These are phyloP conservation scores for Eulemur rubriventer DNA, from an alignment of 2,797 vertebrate genomes.

Conservation along the genomic window DNA sequence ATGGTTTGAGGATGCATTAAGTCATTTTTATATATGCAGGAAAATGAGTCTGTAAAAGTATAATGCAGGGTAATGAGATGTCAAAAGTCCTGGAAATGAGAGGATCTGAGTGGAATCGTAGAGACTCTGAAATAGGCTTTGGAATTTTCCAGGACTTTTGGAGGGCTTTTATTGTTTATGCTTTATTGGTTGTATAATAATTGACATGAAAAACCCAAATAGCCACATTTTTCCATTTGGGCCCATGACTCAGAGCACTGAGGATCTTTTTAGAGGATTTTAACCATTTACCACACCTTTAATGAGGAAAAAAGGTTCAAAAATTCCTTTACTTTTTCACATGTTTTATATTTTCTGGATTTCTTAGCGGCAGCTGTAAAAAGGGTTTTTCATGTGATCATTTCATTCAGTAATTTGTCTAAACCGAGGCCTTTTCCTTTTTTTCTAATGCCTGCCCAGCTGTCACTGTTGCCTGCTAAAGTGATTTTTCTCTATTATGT, in stretches of 20 bases:
- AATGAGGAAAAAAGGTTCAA: slow-evolving; percentile 59
- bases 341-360: slow-evolving; percentile 80
- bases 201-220: slow-evolving; percentile 64
- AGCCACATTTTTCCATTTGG: slow-evolving; percentile 73
- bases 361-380: slow-evolving; percentile 79
- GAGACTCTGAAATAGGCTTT: slow-evolving; percentile 52
- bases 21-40: slow-evolving; percentile 59
- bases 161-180: slow-evolving; percentile 61
- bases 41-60: slow-evolving; percentile 71
- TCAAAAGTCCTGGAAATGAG: slow-evolving; percentile 31
- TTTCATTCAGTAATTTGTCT: slow-evolving; percentile 81
- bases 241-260: slow-evolving; percentile 57
- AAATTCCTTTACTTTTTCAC: slow-evolving; percentile 77
- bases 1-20: slow-evolving; percentile 21
- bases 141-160: slow-evolving; percentile 67
- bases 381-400: slow-evolving; percentile 79
- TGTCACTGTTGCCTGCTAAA: slow-evolving; percentile 81
- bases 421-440: slow-evolving; percentile 73
- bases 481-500: slow-evolving; percentile 82
- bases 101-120: slow-evolving; percentile 20
- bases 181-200: slow-evolving; percentile 74
- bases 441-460: slow-evolving; percentile 74
- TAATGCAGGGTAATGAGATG: slow-evolving; percentile 67
- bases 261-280: slow-evolving; percentile 68
- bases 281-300: slow-evolving; percentile 68